phyloP scores from a whole-genome alignment of 2,113 vertebrate genomes.

The Polypterus bichir region DNA sequence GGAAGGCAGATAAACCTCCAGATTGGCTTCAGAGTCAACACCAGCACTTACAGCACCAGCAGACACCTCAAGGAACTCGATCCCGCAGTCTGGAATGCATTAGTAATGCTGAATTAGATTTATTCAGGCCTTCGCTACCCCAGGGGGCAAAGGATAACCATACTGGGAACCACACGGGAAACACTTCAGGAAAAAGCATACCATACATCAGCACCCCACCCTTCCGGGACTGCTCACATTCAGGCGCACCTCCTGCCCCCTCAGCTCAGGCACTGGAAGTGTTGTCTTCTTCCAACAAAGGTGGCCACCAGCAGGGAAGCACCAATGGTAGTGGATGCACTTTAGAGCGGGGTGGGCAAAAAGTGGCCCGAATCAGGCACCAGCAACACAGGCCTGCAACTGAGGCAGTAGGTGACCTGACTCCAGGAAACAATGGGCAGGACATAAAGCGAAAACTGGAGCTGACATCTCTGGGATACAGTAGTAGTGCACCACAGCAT shows the following conservation, averaged over 20 bases:
- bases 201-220: constrained; percentile 63
- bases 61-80: constrained; percentile 41
- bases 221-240: constrained; percentile 73
- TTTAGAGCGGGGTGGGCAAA: constrained; percentile 77
- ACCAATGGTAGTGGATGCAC: constrained; percentile 54
- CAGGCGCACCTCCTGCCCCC: constrained; percentile 37
- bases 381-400: constrained; percentile 71
- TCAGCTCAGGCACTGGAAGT: constrained; percentile 25
- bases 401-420: constrained; percentile 45
- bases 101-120: constrained; percentile 54
- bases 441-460: constrained; percentile 78
- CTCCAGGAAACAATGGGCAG: constrained; percentile 32
- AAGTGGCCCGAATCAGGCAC: constrained; percentile 86
- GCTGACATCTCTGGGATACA: constrained; percentile 59
- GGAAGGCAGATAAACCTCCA: constrained; percentile 64
- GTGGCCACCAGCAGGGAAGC: constrained; percentile 3
- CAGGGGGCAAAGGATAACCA: constrained; percentile 55
- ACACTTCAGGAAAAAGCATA: constrained; percentile 44
- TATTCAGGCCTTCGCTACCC: constrained; percentile 51
- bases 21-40: constrained; percentile 64
- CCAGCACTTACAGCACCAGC: constrained; percentile 37
- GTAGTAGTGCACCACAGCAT: constrained; percentile 50
- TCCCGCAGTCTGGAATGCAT: constrained; percentile 75
- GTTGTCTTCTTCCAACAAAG: constrained; percentile 22
- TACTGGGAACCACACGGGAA: not conserved